Evolutionary conservation across 2,888 invertebrate genomes (phyloP).

Genomic region (Caenorhabditis macrosperma): DNA sequence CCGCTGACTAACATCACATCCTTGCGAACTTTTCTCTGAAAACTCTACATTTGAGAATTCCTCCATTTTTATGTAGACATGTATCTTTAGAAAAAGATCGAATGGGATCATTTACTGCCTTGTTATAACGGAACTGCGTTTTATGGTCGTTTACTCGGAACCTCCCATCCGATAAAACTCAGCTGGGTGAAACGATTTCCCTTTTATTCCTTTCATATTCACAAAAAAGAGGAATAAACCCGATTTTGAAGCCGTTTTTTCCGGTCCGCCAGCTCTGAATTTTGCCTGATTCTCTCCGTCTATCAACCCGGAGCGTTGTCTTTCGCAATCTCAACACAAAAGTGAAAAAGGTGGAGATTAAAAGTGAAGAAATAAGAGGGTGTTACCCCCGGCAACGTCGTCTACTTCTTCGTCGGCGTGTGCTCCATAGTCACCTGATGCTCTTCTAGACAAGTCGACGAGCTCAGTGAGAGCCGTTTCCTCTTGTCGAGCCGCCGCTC

Average conservation of each 20-base stretch:
- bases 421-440: constrained; percentile 6
- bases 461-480: no score
- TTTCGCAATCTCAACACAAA: constrained; percentile 13
- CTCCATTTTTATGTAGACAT: no score
- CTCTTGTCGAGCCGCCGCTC: no score
- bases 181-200: no score
- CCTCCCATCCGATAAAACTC: no score
- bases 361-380: not conserved
- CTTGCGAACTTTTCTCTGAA: no score
- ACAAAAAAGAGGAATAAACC: constrained; percentile 5
- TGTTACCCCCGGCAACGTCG: constrained; percentile 39
- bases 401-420: not conserved
- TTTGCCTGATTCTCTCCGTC: not conserved
- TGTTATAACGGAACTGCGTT: no score
- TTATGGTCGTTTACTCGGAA: no score
- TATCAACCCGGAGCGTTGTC: not conserved
- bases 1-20: no score
- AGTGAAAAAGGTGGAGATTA: constrained; percentile 11
- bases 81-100: no score
- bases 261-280: constrained; percentile 31
- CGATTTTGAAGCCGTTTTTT: constrained; percentile 37
- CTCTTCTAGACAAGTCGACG: constrained; percentile 2
- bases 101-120: no score
- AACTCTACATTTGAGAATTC: no score
- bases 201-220: not conserved